These are phyloP conservation scores for Sisyra nigra DNA, from an alignment of 2,888 invertebrate genomes.

Conservation along the genomic window DNA sequence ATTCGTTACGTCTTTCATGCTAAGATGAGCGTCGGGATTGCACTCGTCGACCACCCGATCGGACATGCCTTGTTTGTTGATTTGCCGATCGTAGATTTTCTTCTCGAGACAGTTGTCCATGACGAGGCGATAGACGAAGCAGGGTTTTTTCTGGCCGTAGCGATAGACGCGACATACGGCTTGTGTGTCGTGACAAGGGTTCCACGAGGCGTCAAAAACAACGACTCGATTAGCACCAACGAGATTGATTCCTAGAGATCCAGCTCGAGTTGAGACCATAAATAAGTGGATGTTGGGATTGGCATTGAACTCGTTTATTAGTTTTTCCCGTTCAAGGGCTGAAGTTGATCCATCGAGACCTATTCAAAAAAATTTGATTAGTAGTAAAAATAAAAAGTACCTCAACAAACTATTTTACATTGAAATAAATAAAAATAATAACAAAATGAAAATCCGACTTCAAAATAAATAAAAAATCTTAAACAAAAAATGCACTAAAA, in stretches of 20 bases:
- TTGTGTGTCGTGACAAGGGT: slow-evolving; percentile 96
- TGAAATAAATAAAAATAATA: no score
- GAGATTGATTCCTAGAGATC: slow-evolving; percentile 92
- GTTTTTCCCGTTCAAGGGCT: slow-evolving; percentile 83
- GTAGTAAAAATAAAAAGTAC: not conserved
- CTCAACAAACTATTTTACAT: no score
- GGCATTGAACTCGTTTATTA: slow-evolving; percentile 91
- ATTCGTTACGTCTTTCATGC: slow-evolving; percentile 77
- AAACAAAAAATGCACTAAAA: no score
- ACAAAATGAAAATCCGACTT: no score
- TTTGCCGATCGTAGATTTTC: slow-evolving; percentile 96
- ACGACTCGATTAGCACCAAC: slow-evolving; percentile 95
- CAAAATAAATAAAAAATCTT: no score
- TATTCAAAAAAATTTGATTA: slow-evolving; percentile 22
- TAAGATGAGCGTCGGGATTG: slow-evolving; percentile 87
- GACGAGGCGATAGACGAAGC: slow-evolving; percentile 90
- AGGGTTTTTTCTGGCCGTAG: slow-evolving; percentile 88
- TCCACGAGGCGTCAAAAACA: slow-evolving; percentile 98
- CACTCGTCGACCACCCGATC: slow-evolving; percentile 97
- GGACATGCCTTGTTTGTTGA: slow-evolving; percentile 96
- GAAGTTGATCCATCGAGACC: slow-evolving; percentile 92
- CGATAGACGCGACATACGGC: slow-evolving; percentile 88
- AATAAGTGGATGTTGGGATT: slow-evolving; percentile 79
- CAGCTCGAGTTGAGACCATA: slow-evolving; percentile 91
- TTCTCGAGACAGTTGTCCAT: slow-evolving; percentile 95